phyloP scores from a whole-genome alignment of 2,888 invertebrate species.

The Dastarcus helophoroides region DNA sequence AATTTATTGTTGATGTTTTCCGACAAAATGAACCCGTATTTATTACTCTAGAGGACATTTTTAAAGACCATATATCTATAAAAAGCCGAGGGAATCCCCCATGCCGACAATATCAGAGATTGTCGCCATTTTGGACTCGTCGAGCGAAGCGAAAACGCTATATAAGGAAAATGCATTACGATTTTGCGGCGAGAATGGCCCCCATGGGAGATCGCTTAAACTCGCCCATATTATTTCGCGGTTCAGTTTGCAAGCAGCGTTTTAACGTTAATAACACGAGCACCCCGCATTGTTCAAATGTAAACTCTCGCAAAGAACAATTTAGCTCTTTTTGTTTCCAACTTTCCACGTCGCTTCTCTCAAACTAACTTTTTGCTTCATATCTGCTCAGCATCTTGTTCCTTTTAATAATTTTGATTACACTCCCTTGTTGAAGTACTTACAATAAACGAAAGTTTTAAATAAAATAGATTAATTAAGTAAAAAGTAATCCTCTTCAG shows the following conservation, averaged over 20 bases:
- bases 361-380: not conserved
- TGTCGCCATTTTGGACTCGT: slow-evolving; percentile 34
- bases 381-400: not conserved
- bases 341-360: slow-evolving; percentile 10
- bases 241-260: slow-evolving; percentile 27
- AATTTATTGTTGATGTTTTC: no score
- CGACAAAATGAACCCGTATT: no score
- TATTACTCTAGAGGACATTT: no score
- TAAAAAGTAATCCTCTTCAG: no score
- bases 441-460: no score
- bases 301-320: slow-evolving; percentile 24
- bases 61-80: no score
- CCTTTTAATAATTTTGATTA: slow-evolving; percentile 1
- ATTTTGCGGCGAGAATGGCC: slow-evolving; percentile 35
- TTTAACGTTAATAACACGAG: slow-evolving; percentile 31
- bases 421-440: not conserved
- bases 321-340: slow-evolving; percentile 19
- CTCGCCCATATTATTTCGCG: slow-evolving; percentile 34
- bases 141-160: slow-evolving; percentile 34
- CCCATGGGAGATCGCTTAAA: slow-evolving; percentile 31
- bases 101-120: slow-evolving; percentile 35
- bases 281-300: slow-evolving; percentile 19
- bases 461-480: no score
- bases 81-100: no score
- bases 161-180: slow-evolving; percentile 41